A percentile compares a stretch with the other conserved stretches of the same genome.
phyloP scores from a whole-genome alignment of 2,113 vertebrate genomes.

The Emydocephalus ijimae region DNA sequence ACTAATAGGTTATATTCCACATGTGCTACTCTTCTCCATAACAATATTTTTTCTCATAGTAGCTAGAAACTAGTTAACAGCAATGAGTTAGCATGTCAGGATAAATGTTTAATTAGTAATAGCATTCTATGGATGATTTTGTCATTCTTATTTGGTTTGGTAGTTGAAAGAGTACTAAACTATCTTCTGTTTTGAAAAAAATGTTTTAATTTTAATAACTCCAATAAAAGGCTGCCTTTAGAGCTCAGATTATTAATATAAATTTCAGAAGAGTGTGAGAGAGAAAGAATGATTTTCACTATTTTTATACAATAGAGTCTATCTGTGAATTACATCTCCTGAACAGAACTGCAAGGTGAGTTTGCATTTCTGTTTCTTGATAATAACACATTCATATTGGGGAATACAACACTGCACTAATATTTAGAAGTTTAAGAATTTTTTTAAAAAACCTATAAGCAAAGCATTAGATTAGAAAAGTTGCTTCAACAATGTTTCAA shows the following conservation, averaged over 20 bases:
- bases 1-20: not conserved
- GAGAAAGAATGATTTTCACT: not conserved
- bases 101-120: not conserved
- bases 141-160: not conserved
- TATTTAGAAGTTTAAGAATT: not conserved
- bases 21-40: not conserved
- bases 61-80: not conserved
- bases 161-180: not conserved
- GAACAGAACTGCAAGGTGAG: conserved; percentile 80
- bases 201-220: not conserved
- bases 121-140: conserved; percentile 1
- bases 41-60: not conserved
- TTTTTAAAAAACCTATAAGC: not conserved
- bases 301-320: conserved; percentile 74
- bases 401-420: not conserved
- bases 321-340: conserved; percentile 77
- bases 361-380: conserved; percentile 39
- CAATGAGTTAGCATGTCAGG: conserved; percentile 4
- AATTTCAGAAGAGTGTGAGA: not conserved
- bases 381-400: not conserved
- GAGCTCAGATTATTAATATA: conserved; percentile 16
- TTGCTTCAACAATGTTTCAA: conserved; percentile 13
- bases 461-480: not conserved
- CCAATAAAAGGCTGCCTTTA: not conserved
- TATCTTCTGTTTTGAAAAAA: not conserved